These are phyloP conservation scores for Chrysaora quinquecirrha DNA, from an alignment of 30 jellyfish, hydroid and myxozoan species.

Conservation along the genomic window DNA sequence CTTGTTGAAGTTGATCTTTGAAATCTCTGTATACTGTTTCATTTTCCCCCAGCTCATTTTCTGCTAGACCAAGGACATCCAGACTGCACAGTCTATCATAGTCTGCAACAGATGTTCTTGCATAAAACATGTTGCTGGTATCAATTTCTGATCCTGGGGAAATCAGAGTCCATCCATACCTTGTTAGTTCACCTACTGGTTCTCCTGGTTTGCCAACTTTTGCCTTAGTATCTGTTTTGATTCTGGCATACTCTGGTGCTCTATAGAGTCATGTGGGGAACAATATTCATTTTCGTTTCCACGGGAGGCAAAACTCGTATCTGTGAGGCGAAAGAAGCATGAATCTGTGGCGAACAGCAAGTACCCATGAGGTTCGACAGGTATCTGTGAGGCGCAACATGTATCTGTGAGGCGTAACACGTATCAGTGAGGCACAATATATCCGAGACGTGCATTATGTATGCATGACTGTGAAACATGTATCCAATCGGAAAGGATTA, in stretches of 20 bases:
- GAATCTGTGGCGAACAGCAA: too few species aligned
- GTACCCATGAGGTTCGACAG: too few species aligned
- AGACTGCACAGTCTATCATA: conserved; percentile 41
- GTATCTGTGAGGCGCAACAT: too few species aligned
- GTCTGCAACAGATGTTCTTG: conserved; percentile 6
- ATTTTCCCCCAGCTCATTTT: background rate
- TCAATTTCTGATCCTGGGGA: conserved; percentile 32
- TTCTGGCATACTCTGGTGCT: background rate
- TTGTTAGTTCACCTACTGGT: conserved; percentile 40
- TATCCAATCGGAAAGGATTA: too few species aligned
- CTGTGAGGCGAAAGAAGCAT: too few species aligned
- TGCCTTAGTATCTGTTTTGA: background rate
- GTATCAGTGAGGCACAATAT: too few species aligned
- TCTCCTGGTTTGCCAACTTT: conserved; percentile 23
- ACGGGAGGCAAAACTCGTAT: too few species aligned
- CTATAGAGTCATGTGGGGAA: too few species aligned
- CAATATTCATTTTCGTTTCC: too few species aligned
- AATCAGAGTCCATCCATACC: conserved; percentile 19
- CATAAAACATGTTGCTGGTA: background rate
- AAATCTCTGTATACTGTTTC: conserved; percentile 7
- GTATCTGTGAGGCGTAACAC: too few species aligned
- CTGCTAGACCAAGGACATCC: conserved; percentile 44
- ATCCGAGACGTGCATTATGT: too few species aligned
- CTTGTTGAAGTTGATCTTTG: conserved; percentile 20
- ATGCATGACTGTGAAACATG: too few species aligned